A percentile compares a stretch with the other conserved stretches of the same genome.
These are phyloP conservation scores for Campoplex nolae DNA, from an alignment of 2,888 invertebrate species.

Conservation along the genomic window DNA sequence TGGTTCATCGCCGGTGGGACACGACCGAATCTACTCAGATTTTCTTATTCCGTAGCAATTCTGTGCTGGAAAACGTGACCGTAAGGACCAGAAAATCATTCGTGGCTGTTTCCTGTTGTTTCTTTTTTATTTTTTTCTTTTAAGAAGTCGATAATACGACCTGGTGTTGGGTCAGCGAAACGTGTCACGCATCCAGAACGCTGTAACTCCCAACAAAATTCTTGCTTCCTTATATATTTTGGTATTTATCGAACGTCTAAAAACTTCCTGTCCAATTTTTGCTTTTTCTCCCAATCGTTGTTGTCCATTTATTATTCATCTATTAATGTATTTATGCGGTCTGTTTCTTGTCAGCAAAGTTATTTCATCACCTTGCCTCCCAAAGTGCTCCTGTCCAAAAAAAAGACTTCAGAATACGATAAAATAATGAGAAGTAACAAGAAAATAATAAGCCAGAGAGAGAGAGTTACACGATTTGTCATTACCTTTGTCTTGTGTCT, in stretches of 20 bases:
- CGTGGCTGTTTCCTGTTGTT: neutral
- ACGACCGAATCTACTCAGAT: neutral
- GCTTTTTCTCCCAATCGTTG: neutral
- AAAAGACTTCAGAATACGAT: neutral
- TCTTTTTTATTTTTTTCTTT: conserved; percentile 10
- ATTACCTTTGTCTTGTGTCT: neutral
- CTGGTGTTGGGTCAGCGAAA: conserved; percentile 47
- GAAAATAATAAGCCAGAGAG: no score
- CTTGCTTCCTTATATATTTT: neutral
- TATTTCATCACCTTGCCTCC: neutral
- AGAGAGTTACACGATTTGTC: neutral
- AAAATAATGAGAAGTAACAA: neutral
- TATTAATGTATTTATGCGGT: conserved; percentile 12
- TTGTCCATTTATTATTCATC: neutral
- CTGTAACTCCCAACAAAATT: neutral
- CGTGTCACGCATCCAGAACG: conserved; percentile 41
- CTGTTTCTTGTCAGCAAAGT: neutral
- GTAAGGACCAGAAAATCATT: conserved; percentile 9
- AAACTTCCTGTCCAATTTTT: neutral
- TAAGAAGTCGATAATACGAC: neutral
- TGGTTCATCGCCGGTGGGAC: neutral
- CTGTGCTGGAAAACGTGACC: conserved; percentile 45
- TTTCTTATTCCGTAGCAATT: conserved; percentile 17
- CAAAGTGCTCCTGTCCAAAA: neutral
- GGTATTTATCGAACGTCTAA: neutral